These are phyloP conservation scores for Eupeodes latifasciatus DNA, from an alignment of 2,888 invertebrate genomes.

Conservation along the genomic window DNA sequence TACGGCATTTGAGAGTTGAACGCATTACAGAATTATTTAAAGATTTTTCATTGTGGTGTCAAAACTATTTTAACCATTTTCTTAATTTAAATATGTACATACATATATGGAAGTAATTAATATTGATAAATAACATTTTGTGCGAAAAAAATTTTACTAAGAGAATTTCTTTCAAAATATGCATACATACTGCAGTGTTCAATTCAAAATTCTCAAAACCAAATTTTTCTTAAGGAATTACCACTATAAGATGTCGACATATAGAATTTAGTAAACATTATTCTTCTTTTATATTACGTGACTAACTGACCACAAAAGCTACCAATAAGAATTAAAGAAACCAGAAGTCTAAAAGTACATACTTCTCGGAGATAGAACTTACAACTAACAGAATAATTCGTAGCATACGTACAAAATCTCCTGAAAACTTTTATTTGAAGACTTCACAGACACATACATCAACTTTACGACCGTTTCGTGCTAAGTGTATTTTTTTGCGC, in stretches of 20 bases:
- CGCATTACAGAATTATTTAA: too few species aligned
- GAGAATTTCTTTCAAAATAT: too few species aligned
- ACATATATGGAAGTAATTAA: too few species aligned
- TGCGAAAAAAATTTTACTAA: too few species aligned
- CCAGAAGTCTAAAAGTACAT: neutral
- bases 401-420: neutral
- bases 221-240: too few species aligned
- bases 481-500: neutral
- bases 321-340: neutral
- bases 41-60: too few species aligned
- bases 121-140: too few species aligned
- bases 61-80: too few species aligned
- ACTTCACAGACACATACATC: neutral
- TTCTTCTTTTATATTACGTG: neutral
- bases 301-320: neutral
- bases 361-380: neutral
- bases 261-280: neutral
- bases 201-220: too few species aligned
- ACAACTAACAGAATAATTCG: neutral
- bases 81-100: too few species aligned
- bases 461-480: constrained; percentile 20
- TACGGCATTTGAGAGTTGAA: too few species aligned
- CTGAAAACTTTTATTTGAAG: neutral
- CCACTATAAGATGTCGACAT: neutral
- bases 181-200: too few species aligned